Base-by-base conservation (phyloP, 2,888 invertebrate species). In the Tiphia femorata region DNA sequence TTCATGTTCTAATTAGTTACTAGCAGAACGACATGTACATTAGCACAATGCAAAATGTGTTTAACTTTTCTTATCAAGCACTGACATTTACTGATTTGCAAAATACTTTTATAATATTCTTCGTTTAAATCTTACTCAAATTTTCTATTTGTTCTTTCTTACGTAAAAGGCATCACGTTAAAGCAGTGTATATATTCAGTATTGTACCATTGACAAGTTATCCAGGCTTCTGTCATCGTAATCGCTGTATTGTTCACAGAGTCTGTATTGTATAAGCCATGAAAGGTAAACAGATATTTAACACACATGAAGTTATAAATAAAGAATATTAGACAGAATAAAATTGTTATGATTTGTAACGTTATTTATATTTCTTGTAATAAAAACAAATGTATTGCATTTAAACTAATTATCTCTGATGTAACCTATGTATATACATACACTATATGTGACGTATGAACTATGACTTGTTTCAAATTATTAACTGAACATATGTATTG, bases 141-240 rank as follows among this genome's bases (percentile, higher is more conserved):
- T 20, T 44, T 19, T 17, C 14, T 23, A 37, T 30, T 35, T 21
- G 30, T 53, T 40, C 42, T 48, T 21, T 48, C 38, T 49, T 40
- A 49, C 12, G 29, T 49, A 41, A 49, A 41, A 37, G 12, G 44
- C 58, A 53, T 48, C 16, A 35, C 61, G 50, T 64, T 58, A 50
- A 61, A 56, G 58, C 40, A 33, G 38, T 52, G 56, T 54, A 52
- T 52, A 64, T 60, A 58, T 52, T 58, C 21, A 49, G 40, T 61
- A 54, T 43, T 55, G 52, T 47, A 52, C 58, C 55, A 52, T 55
- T 61, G 65, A 61, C 54, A 58, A 46, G 60, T 58, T 58, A 52
- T 53, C 30, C 61, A 61, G 61, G 49, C 58, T 58, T 61, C 47
- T 61, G 60, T 63, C 55, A 46, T 64, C 50, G 57, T 65, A 63